These are phyloP conservation scores for Lasioglossum figueresi DNA, from an alignment of 2,888 invertebrate species.

Conservation along the genomic window DNA sequence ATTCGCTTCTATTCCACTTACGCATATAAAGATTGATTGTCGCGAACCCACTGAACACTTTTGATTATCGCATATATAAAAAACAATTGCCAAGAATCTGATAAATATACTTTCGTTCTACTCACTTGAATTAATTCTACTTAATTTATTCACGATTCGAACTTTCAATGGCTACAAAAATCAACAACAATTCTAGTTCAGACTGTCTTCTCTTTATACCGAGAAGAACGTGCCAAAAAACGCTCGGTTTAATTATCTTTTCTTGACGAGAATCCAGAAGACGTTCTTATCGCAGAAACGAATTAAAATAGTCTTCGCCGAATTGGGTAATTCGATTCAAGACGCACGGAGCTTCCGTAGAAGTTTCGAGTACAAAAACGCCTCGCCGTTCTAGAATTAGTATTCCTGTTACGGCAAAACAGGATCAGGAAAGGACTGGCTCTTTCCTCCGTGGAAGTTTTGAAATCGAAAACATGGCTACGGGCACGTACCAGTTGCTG, in stretches of 20 bases:
- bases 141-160: not conserved
- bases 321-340: not conserved
- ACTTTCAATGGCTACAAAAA: not conserved
- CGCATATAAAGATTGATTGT: not conserved
- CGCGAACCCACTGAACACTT: too few relatives aligned
- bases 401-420: conserved; percentile 7
- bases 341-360: not conserved
- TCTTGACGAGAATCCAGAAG: not conserved
- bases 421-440: not conserved
- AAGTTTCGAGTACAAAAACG: not conserved
- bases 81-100: not conserved
- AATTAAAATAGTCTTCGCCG: not conserved
- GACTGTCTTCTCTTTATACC: not conserved
- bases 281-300: not conserved
- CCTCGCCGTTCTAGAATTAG: not conserved
- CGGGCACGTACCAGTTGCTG: not conserved
- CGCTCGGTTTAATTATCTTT: not conserved
- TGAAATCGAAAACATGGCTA: not conserved
- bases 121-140: not conserved
- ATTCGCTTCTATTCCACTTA: not conserved
- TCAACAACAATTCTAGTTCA: not conserved
- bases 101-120: not conserved
- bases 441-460: not conserved
- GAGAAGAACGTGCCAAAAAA: not conserved
- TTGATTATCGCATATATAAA: not conserved